A percentile compares a stretch with the other conserved stretches of the same genome.
Conservation (phyloP, 35 echinoderm and acorn worm species). For the Heliocidaris tuberculata region DNA sequence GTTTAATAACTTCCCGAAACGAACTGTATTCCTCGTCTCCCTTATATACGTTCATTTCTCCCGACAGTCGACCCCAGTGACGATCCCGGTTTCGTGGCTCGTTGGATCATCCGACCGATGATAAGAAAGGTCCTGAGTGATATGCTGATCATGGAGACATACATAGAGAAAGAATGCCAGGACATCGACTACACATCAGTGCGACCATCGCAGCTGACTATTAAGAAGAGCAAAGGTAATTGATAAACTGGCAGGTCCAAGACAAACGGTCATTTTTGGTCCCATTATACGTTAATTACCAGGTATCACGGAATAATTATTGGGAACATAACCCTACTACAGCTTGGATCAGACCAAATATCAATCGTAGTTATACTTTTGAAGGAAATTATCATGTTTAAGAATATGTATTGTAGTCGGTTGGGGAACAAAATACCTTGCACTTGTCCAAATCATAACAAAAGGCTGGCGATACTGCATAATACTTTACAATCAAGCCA, state of each 20-base stretch:
- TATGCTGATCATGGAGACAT: conserved; percentile 70
- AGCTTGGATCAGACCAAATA: no score
- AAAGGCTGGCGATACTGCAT: no score
- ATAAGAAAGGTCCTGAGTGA: conserved; percentile 45
- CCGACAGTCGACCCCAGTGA: conserved; percentile 27
- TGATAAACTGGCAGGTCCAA: neutral
- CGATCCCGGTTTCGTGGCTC: conserved; percentile 48
- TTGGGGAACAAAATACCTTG: neutral
- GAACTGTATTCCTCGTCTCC: no score
- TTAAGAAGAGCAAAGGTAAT: conserved; percentile 48
- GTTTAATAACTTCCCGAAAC: no score
- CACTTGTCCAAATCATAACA: neutral
- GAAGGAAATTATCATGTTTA: neutral
- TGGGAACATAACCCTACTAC: no score
- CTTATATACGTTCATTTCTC: no score
- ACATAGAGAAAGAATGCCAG: conserved; percentile 54
- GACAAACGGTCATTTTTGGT: neutral
- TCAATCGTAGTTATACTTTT: no score
- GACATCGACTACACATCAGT: conserved; percentile 76
- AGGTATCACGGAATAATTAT: neutral
- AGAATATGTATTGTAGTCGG: neutral
- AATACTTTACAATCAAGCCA: neutral
- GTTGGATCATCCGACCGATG: conserved; percentile 58
- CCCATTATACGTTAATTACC: neutral
- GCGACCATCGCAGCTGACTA: conserved; percentile 67